Evolutionary conservation across 2,888 invertebrate genomes (phyloP).

Genomic region (Microchrysa polita): DNA sequence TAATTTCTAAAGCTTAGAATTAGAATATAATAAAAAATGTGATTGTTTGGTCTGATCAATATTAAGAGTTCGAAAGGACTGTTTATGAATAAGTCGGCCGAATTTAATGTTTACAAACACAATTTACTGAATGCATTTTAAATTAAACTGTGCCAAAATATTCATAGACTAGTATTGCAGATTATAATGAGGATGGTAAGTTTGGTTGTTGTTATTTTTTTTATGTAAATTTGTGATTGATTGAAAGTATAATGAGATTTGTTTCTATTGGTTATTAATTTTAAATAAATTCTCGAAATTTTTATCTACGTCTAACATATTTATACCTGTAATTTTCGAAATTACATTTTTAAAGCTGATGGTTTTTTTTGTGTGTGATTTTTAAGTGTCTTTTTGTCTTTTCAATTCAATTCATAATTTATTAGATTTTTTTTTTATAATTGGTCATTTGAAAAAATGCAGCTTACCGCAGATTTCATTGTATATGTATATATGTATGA

Average conservation of each 20-base stretch:
- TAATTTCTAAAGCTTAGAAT: background rate
- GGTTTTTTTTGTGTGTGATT: background rate
- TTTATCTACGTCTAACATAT: background rate
- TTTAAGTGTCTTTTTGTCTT: constrained; percentile 4
- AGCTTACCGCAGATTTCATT: constrained; percentile 1
- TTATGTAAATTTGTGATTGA: background rate
- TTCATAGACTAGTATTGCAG: constrained; percentile 31
- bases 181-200: background rate
- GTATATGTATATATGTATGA: background rate
- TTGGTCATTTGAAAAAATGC: background rate
- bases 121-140: background rate
- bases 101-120: constrained; percentile 36
- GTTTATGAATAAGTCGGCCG: constrained; percentile 43
- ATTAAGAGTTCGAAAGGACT: background rate
- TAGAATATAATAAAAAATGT: constrained; percentile 1
- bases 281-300: constrained; percentile 3
- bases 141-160: constrained; percentile 45
- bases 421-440: background rate
- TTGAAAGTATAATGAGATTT: constrained; percentile 6
- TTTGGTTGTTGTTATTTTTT: background rate
- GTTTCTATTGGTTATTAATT: background rate
- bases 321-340: background rate
- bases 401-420: background rate
- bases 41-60: background rate
- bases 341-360: constrained; percentile 26